phyloP scores from a whole-genome alignment of 2,888 invertebrate species.

The Drosophila recens region DNA sequence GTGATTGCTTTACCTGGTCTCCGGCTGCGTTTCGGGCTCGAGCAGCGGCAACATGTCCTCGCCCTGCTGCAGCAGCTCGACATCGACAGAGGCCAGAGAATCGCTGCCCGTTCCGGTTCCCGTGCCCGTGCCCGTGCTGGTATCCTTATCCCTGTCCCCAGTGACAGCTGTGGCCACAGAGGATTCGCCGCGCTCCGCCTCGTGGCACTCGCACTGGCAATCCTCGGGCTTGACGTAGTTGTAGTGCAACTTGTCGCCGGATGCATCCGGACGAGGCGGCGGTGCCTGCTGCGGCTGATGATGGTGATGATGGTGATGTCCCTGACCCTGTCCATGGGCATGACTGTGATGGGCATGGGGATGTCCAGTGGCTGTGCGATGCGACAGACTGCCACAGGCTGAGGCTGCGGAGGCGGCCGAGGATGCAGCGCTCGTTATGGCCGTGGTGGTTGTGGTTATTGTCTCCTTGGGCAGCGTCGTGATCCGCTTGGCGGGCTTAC shows the following conservation, averaged over 20 bases:
- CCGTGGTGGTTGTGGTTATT: constrained; percentile 48
- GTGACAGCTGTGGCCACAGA: constrained; percentile 41
- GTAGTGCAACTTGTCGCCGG: constrained; percentile 86
- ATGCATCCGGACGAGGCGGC: constrained; percentile 3
- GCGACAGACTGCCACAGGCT: constrained; percentile 30
- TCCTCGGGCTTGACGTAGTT: constrained; percentile 95
- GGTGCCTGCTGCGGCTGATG: constrained; percentile 53
- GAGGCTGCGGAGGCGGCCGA: constrained; percentile 24
- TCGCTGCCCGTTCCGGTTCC: constrained; percentile 72
- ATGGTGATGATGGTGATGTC: constrained; percentile 42
- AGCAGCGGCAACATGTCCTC: constrained; percentile 87
- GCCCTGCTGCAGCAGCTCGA: constrained; percentile 83
- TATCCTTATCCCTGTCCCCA: constrained; percentile 45
- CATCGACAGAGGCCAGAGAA: constrained; percentile 81
- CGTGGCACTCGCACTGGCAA: constrained; percentile 95
- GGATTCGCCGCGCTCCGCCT: constrained; percentile 85
- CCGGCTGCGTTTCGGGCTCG: constrained; percentile 83
- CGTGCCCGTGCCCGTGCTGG: constrained; percentile 64
- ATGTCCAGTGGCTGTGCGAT: constrained; percentile 29
- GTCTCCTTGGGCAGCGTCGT: constrained; percentile 90
- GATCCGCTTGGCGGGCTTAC: constrained; percentile 93
- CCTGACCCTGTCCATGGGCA: constrained; percentile 21
- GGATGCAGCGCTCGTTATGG: constrained; percentile 37
- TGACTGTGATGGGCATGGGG: constrained; percentile 35
- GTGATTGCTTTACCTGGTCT: constrained; percentile 75